Conservation (phyloP, 2,113 vertebrate species). For the Epinephelus moara region DNA sequence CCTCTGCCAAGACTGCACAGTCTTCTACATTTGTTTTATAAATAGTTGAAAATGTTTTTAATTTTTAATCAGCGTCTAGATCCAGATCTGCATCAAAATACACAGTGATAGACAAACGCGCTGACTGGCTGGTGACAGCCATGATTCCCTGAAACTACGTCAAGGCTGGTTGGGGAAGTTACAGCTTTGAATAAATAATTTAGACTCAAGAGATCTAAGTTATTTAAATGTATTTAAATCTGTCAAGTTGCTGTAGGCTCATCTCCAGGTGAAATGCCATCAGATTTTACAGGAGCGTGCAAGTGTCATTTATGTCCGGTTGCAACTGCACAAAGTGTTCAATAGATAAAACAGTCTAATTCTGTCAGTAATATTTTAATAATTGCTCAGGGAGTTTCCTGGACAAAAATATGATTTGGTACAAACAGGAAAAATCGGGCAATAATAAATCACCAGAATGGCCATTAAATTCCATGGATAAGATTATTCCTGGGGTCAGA, state of each 20-base stretch:
- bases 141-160: neutral
- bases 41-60: conserved; percentile 20
- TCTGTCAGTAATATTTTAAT: neutral
- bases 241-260: no score
- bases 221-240: no score
- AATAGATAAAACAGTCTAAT: neutral
- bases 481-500: no score
- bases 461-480: no score
- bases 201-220: no score
- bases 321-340: neutral
- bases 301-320: neutral
- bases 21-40: conserved; percentile 19
- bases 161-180: conserved; percentile 8
- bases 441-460: no score
- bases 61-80: conserved; percentile 30
- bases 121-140: neutral
- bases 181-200: neutral
- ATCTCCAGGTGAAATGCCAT: neutral
- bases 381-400: no score
- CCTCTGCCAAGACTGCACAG: conserved; percentile 3
- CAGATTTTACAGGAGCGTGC: neutral
- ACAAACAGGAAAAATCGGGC: no score
- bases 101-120: neutral
- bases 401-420: no score
- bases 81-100: conserved; percentile 24